Base-by-base conservation (phyloP, 2,797 vertebrate species). In the Mormyrops attenuatus region DNA sequence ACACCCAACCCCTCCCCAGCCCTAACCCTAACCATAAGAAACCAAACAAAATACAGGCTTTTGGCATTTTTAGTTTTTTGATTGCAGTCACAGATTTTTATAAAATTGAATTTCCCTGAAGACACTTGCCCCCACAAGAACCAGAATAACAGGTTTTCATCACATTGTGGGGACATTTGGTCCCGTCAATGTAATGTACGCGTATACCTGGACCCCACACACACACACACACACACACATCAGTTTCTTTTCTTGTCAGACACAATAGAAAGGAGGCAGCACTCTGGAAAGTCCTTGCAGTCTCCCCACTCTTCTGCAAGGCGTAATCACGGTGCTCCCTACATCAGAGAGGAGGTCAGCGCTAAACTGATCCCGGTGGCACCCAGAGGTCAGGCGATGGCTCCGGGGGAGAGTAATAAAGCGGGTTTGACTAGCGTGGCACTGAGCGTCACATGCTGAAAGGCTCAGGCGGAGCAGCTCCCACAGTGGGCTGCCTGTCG, bases 251-350 rank as follows among this genome's bases (percentile, higher is more conserved):
- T 93, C 57, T 60, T 55, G n/a, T 86, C 5, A 88, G 88, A 69
- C 93, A 91, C 66, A 89, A 95, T 92, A 95, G 94, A 94, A 95
- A 95, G 91, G 86, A 90, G 92, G 92, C 8, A 26, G 84, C 34
- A 92, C 93, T 93, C 93, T 92, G 90, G 38, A 92, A 82, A 90
- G 85, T 44, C 88, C 91, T 92, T 91, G 92, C 89, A 44, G 91
- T 91, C 93, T 90, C 30, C 89, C 85, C 88, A 66, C 93, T 91
- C 90, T 92, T 87, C 89, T 90, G 91, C 89, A 60, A 89, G 85
- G 90, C 89, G 93, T 90, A 93, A 95, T 95, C 95, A 95, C 90
- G 49, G 89, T 89, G 91, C 77, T 91, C 90, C 93, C 93, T 85
- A 92, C 93, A 89, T 89, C 57, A 30, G 88, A 90, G 88, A 90